phyloP scores from a whole-genome alignment of 2,113 vertebrate species.

The Microcebus lehilahytsara region DNA sequence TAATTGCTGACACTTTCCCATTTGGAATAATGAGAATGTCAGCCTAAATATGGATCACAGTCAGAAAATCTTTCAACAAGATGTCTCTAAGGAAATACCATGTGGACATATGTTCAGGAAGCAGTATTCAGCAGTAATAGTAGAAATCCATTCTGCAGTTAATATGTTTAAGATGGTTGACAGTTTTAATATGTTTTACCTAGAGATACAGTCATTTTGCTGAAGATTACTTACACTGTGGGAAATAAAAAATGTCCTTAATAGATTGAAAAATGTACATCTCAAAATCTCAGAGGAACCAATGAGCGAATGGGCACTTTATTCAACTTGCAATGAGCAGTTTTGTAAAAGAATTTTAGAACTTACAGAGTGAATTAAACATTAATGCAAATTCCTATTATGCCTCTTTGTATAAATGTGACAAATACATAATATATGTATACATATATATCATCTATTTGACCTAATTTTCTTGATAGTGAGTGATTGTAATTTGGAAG shows the following conservation, averaged over 20 bases:
- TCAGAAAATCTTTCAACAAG: not conserved
- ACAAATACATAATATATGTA: not conserved
- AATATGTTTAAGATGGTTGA: constrained; percentile 50
- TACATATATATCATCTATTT: not conserved
- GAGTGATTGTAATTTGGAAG: not conserved
- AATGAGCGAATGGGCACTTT: constrained; percentile 23
- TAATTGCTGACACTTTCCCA: constrained; percentile 56
- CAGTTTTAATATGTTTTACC: constrained; percentile 64
- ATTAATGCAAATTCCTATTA: not conserved
- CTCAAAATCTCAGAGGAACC: constrained; percentile 25
- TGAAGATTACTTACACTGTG: constrained; percentile 19
- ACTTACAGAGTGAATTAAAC: not conserved
- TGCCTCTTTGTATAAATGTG: not conserved
- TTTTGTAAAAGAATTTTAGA: not conserved
- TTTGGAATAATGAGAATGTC: not conserved
- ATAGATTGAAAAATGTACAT: constrained; percentile 11
- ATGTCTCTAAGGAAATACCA: not conserved
- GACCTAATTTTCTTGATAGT: constrained; percentile 17
- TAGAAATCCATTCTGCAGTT: constrained; percentile 38
- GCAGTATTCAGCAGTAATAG: not conserved
- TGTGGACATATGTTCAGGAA: not conserved
- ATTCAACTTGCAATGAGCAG: not conserved
- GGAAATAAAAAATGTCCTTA: not conserved
- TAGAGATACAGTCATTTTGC: constrained; percentile 47
- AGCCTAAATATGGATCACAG: constrained; percentile 29